Base-by-base conservation (phyloP, 2,113 vertebrate species). In the Tringa solitaria region DNA sequence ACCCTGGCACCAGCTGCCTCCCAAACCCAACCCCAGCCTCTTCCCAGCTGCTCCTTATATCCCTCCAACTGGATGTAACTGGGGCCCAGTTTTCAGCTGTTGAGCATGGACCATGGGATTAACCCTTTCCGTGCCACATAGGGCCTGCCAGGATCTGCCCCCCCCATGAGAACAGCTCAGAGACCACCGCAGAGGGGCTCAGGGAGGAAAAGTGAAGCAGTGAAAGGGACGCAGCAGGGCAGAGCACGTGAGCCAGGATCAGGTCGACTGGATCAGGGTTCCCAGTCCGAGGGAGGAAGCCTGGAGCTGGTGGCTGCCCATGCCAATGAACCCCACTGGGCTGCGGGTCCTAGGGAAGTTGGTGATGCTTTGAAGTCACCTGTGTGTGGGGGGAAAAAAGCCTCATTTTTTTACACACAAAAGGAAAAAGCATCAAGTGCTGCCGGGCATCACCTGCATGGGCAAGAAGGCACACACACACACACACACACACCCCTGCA, bases 11-110 rank as follows among this genome's bases (percentile, higher is more conserved):
- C 95, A 95, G 95, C 95, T 96, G 94, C 87, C 80, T 89, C 76
- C 75, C 73, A 86, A 73, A 79, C 43, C n/a, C 73, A 93, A 9
- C 65, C 61, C 61, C 68, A 94, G 43, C 80, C 72, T n/a, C 16
- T 45, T 79, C 72, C 82, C 95, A 95, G 93, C 95, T 97, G 95
- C 81, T 95, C 73, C 43, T 48, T 39, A 32, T 18, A 67, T 82
- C 89, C 51, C 54, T 96, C 64, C 92, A 89, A 78, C 64, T 45
- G 73, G 76, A 53, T 84, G 64, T 89, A 89, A 89, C 81, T 89
- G 90, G 89, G 92, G 90, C 46, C 93, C 91, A 84, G 61, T 92
- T 94, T 92, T 86, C 95, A 96, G 95, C 92, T 97, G 96, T 94
- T 90, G 70, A 43, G 53, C 27, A 26, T 4, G 2, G 8, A 77